Evolutionary conservation across 1,140 invertebrate species (phyloP).

Genomic region (Ostrea edulis): DNA sequence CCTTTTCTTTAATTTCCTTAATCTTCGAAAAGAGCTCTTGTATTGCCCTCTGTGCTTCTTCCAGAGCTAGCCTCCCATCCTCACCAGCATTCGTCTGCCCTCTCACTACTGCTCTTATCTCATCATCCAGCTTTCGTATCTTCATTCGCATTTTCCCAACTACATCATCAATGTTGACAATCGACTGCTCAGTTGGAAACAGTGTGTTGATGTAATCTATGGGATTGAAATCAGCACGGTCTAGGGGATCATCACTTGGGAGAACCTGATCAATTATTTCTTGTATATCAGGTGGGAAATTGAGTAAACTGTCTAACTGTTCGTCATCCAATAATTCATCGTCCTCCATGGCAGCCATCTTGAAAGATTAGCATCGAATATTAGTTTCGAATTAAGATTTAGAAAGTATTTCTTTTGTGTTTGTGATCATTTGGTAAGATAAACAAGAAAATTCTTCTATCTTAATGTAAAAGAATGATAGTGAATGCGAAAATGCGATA

Average conservation of each 20-base stretch:
- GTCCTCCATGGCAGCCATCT: conserved; percentile 73
- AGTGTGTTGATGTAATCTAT: conserved; percentile 97
- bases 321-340: conserved; percentile 81
- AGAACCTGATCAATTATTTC: conserved; percentile 88
- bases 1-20: conserved; percentile 94
- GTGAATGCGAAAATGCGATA: background rate
- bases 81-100: conserved; percentile 89
- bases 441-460: background rate
- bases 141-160: conserved; percentile 93
- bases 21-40: conserved; percentile 94
- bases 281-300: conserved; percentile 84
- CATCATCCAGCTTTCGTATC: conserved; percentile 86
- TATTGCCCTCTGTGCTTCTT: conserved; percentile 94
- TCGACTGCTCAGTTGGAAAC: conserved; percentile 98
- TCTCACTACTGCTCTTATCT: conserved; percentile 92
- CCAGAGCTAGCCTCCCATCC: conserved; percentile 90
- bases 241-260: conserved; percentile 94
- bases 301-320: conserved; percentile 79
- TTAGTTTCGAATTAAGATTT: background rate
- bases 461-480: too few relatives aligned
- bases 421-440: too few relatives aligned
- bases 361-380: conserved; percentile 22
- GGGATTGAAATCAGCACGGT: conserved; percentile 94
- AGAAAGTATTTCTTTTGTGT: background rate
- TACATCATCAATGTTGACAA: conserved; percentile 96